Evolutionary conservation across 2,888 invertebrate species (phyloP), one percentile per base, ranked within the genome.

Genomic region (Drosophila cognata): DNA sequence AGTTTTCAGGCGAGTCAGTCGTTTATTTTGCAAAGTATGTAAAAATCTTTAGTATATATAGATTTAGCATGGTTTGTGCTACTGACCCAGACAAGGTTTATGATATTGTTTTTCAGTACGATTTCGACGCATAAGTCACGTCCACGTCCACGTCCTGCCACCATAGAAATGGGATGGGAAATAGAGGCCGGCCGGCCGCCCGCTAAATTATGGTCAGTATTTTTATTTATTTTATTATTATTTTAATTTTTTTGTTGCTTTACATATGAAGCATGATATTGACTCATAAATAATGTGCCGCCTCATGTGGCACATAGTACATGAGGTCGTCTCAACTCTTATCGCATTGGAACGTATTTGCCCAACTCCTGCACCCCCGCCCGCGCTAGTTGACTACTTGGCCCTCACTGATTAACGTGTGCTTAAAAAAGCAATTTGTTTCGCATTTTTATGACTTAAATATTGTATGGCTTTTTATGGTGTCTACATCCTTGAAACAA

Each of bases 1-100:
- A 64, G 68, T 69, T 36, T 46, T 46, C 58, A 64, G 61, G 21
- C 59, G 10, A 7, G 7, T 16, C 7, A 7, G 7, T 16, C 7
- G 8, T 25, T 46, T 21, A 25, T 21, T 25, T 56, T 56, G 11
- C 29, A 5, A n/a, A 29, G 10, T 41, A 29, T 56, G 28, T 55
- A 38, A n/a, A 31, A 2, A 53, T 46, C 31, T 50, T 31, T 25
- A 48, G 46, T 21, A 41, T 53, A 35, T 38, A 33, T 46, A 48
- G 28, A 11, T 36, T 38, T 38, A 43, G 64, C 63, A 71, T 81
- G 59, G 69, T 74, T 84, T 53, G 33, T 55, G 21, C 46, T 16
- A 46, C 63, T 77, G 88, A 80, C 81, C 88, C 89, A 87, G 86
- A 87, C 86, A 85, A 88, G 81, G 86, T 89, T 87, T 88, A 85